Percentiles rank a stretch among this genome's conserved stretches.
phyloP scores from a whole-genome alignment of 2,888 invertebrate species.

The Dermolepida albohirtum region DNA sequence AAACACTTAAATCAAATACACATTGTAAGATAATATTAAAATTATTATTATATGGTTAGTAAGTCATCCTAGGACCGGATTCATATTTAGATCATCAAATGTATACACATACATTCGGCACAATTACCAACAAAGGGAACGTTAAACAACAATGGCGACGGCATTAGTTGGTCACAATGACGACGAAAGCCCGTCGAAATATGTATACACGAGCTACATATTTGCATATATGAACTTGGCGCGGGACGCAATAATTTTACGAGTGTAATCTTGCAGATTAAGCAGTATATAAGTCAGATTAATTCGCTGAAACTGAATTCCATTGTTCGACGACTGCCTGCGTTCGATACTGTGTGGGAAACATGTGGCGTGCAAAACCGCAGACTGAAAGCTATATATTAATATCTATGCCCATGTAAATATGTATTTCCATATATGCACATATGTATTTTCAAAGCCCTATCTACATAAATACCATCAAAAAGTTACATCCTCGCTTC shows the following conservation, averaged over 20 bases:
- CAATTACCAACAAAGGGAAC: conserved; percentile 36
- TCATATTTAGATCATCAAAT: conserved; percentile 30
- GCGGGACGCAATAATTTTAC: conserved; percentile 42
- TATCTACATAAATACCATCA: no score
- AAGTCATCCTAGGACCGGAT: conserved; percentile 22
- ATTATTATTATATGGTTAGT: conserved; percentile 33
- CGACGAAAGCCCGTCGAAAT: conserved; percentile 25
- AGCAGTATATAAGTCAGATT: conserved; percentile 47
- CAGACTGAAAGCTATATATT: conserved; percentile 34
- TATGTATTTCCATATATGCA: not conserved
- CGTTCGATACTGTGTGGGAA: conserved; percentile 47
- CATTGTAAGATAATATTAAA: not conserved
- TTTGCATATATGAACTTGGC: conserved; percentile 36
- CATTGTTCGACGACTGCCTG: conserved; percentile 43
- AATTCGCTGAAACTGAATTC: conserved; percentile 46
- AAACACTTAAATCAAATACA: conserved; percentile 20
- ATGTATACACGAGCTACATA: conserved; percentile 22
- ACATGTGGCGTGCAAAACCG: conserved; percentile 44
- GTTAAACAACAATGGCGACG: conserved; percentile 32
- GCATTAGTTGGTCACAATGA: conserved; percentile 31
- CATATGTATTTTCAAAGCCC: not conserved
- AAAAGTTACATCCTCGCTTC: no score
- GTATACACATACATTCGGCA: conserved; percentile 13
- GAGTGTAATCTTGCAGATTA: conserved; percentile 47
- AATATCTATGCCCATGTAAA: conserved; percentile 6